A percentile compares a stretch with the other conserved stretches of the same genome.
Evolutionary conservation across 2,113 vertebrate species (phyloP).

Genomic region (Vanacampus margaritifer): DNA sequence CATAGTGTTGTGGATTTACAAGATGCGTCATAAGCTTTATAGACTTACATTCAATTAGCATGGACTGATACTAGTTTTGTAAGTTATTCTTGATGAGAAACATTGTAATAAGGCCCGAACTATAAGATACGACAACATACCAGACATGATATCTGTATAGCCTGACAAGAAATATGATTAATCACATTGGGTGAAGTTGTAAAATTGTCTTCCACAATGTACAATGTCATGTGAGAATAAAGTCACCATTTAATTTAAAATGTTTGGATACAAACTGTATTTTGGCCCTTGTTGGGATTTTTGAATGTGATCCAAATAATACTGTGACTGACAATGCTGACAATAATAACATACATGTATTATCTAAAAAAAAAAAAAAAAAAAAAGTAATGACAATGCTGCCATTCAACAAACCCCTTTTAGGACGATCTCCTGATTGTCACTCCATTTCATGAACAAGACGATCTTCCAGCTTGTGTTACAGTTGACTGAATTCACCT

Average conservation of each 20-base stretch:
- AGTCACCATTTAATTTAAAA: not conserved
- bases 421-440: slow-evolving; percentile 93
- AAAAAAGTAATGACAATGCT: not conserved
- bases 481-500: slow-evolving; percentile 99
- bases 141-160: not conserved
- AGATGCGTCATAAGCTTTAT: not conserved
- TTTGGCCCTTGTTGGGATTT: not conserved
- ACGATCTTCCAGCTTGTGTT: slow-evolving; percentile 99
- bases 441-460: slow-evolving; percentile 98
- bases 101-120: too few relatives aligned
- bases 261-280: not conserved
- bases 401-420: slow-evolving; percentile 82
- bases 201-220: too few relatives aligned
- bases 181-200: too few relatives aligned
- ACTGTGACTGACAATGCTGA: not conserved
- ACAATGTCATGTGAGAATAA: not conserved
- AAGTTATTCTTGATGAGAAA: too few relatives aligned
- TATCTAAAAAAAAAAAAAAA: not conserved
- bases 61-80: not conserved
- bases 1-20: not conserved
- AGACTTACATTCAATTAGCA: not conserved
- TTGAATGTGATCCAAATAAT: too few relatives aligned
- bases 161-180: slow-evolving; percentile 12
- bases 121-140: not conserved
- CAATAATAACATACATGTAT: not conserved